Evolutionary conservation across 2,113 vertebrate genomes (phyloP), one percentile per base, ranked within the genome.

Genomic region (Nyctereutes procyonoides): DNA sequence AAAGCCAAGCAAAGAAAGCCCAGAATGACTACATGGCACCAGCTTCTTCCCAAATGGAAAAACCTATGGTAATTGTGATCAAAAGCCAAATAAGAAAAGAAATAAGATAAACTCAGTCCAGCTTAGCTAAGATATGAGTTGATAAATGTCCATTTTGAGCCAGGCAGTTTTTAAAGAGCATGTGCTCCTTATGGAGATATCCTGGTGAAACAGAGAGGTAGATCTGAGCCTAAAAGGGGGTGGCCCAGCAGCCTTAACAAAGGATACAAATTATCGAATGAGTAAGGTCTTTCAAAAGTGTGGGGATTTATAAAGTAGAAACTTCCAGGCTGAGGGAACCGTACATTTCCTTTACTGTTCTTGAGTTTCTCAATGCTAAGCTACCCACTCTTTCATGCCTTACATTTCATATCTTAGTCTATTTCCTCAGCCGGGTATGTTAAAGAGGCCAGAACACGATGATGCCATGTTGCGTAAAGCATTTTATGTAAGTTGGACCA

Each of bases 31-130:
- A 81, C 32, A 69, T 22, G 76, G 63, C 13, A 51, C 62, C n/a
- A 69, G 15, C 43, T 94, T 88, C 22, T 93, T 96, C 51, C 71
- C 56, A 95, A 65, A 62, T 87, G 88, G 73, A 85, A 95, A 94
- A 81, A 43, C 5, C 14, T 51, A n/a, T 28, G 8, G 56, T 28
- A 67, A 73, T 22, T 90, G 81, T 63, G 73, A 96, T 76, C 71
- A 84, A 93, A 20, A 81, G 48, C 30, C 76, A 93, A 96, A 63
- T 76, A 74, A 56, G 43, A 96, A 62, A 82, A 88, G 60, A 53
- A 74, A 15, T 28, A 35, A 92, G 74, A 71, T 48, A 71, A 87
- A 74, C 9, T 89, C 35, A 48, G 26, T 22, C 43, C 3, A 28
- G 26, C 8, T 82, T 9, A 80, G 30, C 55, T 55, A 84, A 38